Conservation (phyloP, 2,888 invertebrate species). For the Hyposoter dolosus region DNA sequence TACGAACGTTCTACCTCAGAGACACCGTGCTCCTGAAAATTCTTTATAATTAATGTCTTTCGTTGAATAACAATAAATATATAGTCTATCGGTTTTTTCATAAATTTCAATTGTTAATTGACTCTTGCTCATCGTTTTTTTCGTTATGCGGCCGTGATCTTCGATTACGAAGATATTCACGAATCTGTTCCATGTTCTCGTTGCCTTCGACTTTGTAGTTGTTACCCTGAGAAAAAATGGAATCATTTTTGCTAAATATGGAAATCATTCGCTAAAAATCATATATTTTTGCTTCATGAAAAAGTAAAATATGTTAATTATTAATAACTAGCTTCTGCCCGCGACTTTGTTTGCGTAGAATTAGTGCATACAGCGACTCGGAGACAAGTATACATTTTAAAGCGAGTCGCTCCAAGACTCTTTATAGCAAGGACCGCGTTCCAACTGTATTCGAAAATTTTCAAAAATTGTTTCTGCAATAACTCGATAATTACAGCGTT, state of each 20-base stretch:
- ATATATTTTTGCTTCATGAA: not conserved
- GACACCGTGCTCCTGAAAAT: not conserved
- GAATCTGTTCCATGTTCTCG: conserved; percentile 62
- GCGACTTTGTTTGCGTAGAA: not conserved
- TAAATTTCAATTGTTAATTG: not conserved
- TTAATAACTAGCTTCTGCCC: not conserved
- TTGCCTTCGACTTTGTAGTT: conserved; percentile 56
- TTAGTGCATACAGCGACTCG: not conserved
- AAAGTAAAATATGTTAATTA: not conserved
- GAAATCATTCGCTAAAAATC: not conserved
- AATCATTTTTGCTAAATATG: not conserved
- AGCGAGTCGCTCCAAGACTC: too few species aligned
- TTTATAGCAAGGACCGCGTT: too few species aligned
- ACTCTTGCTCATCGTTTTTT: not conserved
- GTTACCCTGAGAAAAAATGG: conserved; percentile 65
- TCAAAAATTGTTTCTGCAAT: too few species aligned
- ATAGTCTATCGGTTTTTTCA: not conserved
- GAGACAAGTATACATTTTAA: too few species aligned
- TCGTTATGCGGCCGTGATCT: conserved; percentile 3
- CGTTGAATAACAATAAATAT: not conserved
- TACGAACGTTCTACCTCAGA: conserved; percentile 21
- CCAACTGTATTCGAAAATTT: too few species aligned
- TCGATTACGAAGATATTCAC: conserved; percentile 64
- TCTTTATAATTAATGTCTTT: not conserved
- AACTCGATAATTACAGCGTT: too few species aligned